Percentiles rank a stretch among this genome's conserved stretches.
Evolutionary conservation across 1,140 invertebrate species (phyloP).

Genomic region (Paraescarpia echinospica): DNA sequence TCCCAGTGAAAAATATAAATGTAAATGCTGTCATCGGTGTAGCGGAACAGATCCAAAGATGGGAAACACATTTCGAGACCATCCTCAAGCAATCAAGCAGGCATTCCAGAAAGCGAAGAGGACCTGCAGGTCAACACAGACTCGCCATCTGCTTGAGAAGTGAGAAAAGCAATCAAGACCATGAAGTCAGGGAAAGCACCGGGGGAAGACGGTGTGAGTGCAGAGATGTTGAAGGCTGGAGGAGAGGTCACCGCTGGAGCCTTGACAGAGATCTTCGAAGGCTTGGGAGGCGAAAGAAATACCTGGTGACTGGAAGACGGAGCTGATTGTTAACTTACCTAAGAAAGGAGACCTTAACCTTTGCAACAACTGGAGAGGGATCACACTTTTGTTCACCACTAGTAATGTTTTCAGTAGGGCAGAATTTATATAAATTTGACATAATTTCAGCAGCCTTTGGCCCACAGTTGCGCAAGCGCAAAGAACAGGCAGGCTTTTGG

Average conservation of each 20-base stretch:
- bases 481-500: constrained; percentile 16
- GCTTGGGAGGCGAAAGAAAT: constrained; percentile 19
- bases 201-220: constrained; percentile 2
- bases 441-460: constrained; percentile 2
- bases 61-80: constrained; percentile 21
- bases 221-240: constrained; percentile 24
- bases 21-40: constrained; percentile 9
- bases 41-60: constrained; percentile 22
- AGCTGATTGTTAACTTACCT: constrained; percentile 35
- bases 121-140: constrained; percentile 17
- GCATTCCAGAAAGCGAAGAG: background rate
- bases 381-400: constrained; percentile 35
- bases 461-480: background rate
- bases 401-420: constrained; percentile 25
- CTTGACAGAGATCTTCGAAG: constrained; percentile 16
- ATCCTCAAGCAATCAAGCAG: constrained; percentile 12
- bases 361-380: constrained; percentile 39
- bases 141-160: constrained; percentile 14
- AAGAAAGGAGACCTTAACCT: constrained; percentile 39
- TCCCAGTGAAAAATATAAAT: constrained; percentile 19
- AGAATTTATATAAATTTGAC: constrained; percentile 21
- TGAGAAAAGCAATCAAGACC: constrained; percentile 12
- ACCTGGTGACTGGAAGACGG: constrained; percentile 37
- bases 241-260: background rate
- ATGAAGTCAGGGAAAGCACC: constrained; percentile 24